phyloP scores from a whole-genome alignment of 2,113 vertebrate genomes.

The Tiliqua scincoides region DNA sequence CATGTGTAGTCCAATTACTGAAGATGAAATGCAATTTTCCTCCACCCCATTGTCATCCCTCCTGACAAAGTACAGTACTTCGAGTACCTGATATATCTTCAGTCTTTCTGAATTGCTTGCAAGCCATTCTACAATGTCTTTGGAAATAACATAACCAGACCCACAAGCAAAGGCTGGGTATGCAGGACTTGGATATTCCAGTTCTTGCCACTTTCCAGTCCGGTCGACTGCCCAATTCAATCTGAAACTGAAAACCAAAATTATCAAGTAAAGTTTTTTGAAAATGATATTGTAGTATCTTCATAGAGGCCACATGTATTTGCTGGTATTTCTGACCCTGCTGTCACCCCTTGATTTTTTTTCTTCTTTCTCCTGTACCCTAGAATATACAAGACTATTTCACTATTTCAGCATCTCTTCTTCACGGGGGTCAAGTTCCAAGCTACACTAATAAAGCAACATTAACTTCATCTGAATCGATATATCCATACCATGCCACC shows the following conservation, averaged over 20 bases:
- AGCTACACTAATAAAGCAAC: no score
- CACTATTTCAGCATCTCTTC: no score
- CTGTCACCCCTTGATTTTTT: no score
- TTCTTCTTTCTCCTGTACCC: no score
- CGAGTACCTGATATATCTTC: slow-evolving; percentile 92
- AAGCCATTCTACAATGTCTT: slow-evolving; percentile 92
- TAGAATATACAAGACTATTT: no score
- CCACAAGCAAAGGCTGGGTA: slow-evolving; percentile 97
- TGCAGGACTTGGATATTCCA: slow-evolving; percentile 92
- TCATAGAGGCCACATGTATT: no score
- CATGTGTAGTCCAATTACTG: no score
- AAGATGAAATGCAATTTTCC: background rate
- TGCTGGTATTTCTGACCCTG: no score
- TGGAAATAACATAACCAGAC: slow-evolving; percentile 92
- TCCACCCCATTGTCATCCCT: background rate
- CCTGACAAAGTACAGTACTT: background rate
- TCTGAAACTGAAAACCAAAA: slow-evolving; percentile 87
- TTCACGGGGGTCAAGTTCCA: no score
- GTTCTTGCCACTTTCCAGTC: slow-evolving; percentile 96
- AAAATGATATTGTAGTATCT: background rate
- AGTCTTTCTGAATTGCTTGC: slow-evolving; percentile 87
- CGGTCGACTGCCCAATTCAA: slow-evolving; percentile 97
- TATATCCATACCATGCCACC: no score
- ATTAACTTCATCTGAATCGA: no score
- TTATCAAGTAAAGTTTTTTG: background rate